Evolutionary conservation across 2,797 vertebrate genomes (phyloP).

Genomic region (Megaceryle alcyon): DNA sequence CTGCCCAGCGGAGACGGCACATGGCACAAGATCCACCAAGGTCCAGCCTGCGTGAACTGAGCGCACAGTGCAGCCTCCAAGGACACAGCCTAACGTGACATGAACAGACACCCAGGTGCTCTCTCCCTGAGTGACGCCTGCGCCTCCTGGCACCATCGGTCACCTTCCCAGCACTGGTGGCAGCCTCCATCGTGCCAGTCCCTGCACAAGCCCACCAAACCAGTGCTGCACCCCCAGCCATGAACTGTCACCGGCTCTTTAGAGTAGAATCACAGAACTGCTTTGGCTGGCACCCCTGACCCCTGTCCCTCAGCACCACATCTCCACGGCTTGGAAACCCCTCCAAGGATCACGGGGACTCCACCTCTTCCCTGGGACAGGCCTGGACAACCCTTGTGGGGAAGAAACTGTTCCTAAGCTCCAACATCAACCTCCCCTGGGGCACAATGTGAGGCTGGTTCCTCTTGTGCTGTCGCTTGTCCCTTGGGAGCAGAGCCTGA

Average conservation of each 20-base stretch:
- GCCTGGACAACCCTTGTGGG: no score
- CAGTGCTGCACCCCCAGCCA: not conserved
- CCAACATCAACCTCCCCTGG: no score
- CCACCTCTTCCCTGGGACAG: no score
- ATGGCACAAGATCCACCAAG: not conserved
- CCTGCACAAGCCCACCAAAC: not conserved
- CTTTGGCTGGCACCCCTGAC: no score
- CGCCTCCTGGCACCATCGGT: accelerated
- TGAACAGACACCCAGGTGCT: accelerated
- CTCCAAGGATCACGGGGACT: no score
- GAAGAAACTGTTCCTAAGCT: no score
- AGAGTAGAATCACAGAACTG: not conserved
- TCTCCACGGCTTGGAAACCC: no score
- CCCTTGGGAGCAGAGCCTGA: no score
- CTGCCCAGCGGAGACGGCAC: not conserved
- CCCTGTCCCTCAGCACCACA: no score
- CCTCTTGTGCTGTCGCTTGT: no score
- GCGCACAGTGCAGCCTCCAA: accelerated
- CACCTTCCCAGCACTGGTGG: not conserved
- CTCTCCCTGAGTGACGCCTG: not conserved
- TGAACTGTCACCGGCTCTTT: accelerated
- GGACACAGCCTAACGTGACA: accelerated
- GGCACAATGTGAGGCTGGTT: no score
- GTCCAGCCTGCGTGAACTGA: accelerated
- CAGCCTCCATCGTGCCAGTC: accelerated